These are phyloP conservation scores for Chaetodon auriga DNA, from an alignment of 2,113 vertebrate genomes.

Conservation along the genomic window DNA sequence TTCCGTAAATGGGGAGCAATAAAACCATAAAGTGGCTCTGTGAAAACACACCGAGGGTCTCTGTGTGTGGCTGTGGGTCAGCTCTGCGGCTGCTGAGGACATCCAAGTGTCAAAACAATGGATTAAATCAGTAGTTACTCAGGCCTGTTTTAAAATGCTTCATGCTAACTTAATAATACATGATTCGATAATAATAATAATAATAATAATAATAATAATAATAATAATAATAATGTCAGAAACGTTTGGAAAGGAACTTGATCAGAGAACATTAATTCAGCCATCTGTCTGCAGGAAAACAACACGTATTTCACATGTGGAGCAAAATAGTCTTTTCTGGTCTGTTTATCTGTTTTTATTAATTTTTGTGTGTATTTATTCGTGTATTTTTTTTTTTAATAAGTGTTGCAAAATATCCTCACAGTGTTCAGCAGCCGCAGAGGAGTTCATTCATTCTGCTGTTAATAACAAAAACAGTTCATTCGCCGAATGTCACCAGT, in stretches of 20 bases:
- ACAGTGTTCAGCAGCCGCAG: neutral
- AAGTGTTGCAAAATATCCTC: neutral
- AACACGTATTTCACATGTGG: neutral
- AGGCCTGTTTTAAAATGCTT: neutral
- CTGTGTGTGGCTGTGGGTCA: constrained; percentile 31
- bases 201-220: neutral
- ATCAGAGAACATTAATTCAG: neutral
- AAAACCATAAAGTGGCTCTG: constrained; percentile 80
- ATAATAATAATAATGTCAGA: neutral
- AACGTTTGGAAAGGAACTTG: neutral
- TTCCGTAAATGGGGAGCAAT: constrained; percentile 81
- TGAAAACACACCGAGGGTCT: constrained; percentile 63
- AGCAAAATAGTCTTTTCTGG: neutral
- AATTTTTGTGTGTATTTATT: neutral
- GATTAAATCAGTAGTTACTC: neutral
- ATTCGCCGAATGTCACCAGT: too few species aligned
- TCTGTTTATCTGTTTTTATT: neutral
- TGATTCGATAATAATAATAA: neutral
- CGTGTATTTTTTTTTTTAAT: neutral
- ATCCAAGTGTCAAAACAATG: constrained; percentile 46
- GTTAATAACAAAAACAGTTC: neutral
- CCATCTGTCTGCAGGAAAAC: neutral
- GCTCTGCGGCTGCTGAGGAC: constrained; percentile 24
- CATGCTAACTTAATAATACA: neutral
- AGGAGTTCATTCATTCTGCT: too few species aligned